Evolutionary conservation across 1,140 invertebrate species (phyloP), one percentile per base, ranked within the genome.

Genomic region (Popillia japonica): DNA sequence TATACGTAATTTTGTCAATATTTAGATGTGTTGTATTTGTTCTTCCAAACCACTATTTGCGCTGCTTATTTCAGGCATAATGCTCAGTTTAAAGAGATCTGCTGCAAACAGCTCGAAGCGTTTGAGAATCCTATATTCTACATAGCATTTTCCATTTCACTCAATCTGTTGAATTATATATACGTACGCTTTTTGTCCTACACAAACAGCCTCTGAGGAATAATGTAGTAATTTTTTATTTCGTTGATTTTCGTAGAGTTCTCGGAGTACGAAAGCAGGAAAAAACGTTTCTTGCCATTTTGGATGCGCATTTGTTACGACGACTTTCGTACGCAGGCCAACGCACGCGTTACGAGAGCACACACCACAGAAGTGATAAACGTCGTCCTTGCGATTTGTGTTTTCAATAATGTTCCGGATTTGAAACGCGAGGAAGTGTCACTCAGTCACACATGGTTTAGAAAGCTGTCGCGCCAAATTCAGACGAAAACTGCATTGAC

Each of bases 401-500:
- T 68, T 68, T 68, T 68, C 61, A 68, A 68, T 68, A 68, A 68
- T 68, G 61, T 68, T 34, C 22, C 61, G 61, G 22, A 68, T 68
- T 23, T 22, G 61, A 68, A 20, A 68, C 27, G 61, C 22, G 61
- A 17, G 61, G 27, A 68, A 34, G 27, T 68, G 61, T 27, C 22
- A 68, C 8, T 68, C 61, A 68, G 61, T 27, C 61, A 68, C 61
- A 68, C 22, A 22, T 34, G 61, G 22, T 34, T 68, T 68, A 10
- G 61, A 68, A 27, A 20, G 61, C n/a, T 55, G 61, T 22, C 61
- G 61, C 20, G 27, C 27, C 61, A 23, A 34, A 27, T 23, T 68
- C 61, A 68, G 2, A 22, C 61, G 61, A 68, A 22, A 68, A 55
- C 48, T 55, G 61, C 61, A 22, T 34, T 7, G 17, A 22, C 22